phyloP scores from a whole-genome alignment of 2,797 vertebrate genomes.

The Buceros bicornis region DNA sequence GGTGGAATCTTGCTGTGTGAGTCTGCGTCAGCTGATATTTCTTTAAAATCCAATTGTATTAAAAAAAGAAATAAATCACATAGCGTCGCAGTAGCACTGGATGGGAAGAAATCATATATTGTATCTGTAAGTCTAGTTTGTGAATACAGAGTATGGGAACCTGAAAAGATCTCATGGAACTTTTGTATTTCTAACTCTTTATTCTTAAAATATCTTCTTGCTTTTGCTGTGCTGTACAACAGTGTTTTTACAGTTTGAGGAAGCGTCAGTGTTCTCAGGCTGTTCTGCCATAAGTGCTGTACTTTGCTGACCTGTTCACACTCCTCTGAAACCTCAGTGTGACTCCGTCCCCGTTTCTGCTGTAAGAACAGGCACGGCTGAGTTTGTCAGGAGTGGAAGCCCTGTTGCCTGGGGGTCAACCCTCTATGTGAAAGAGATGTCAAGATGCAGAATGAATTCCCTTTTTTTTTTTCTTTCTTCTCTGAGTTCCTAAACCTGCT shows the following conservation, averaged over 20 bases:
- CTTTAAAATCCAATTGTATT: neutral
- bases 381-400: neutral
- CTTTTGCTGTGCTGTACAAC: neutral
- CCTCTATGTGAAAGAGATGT: neutral
- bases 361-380: neutral
- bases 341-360: neutral
- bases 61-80: neutral
- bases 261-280: constrained; percentile 1
- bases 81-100: neutral
- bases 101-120: neutral
- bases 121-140: neutral
- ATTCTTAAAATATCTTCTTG: neutral
- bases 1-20: neutral
- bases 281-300: neutral
- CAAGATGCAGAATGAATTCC: neutral
- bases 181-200: neutral
- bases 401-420: neutral
- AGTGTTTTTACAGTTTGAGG: constrained; percentile 44
- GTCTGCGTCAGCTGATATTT: neutral
- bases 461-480: neutral
- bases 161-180: neutral
- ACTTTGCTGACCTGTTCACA: constrained; percentile 13
- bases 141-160: neutral
- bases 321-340: neutral
- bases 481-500: neutral